Evolutionary conservation across 2,888 invertebrate species (phyloP).

Genomic region (Phaonia tiefii): DNA sequence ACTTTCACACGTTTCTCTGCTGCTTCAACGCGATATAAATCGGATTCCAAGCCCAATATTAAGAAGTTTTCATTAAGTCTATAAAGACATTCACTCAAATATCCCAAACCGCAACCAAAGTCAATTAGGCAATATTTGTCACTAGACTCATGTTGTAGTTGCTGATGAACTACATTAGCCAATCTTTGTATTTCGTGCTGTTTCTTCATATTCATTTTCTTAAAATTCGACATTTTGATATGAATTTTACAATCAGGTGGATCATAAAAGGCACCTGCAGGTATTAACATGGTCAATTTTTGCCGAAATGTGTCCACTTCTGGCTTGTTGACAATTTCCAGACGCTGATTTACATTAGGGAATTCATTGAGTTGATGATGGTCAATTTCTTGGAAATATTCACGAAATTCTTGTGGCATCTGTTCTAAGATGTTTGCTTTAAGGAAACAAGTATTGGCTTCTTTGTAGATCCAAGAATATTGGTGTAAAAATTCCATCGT

Average conservation of each 20-base stretch:
- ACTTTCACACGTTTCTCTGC: constrained; percentile 83
- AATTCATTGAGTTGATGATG: constrained; percentile 81
- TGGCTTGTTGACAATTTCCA: constrained; percentile 33
- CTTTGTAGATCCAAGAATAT: constrained; percentile 84
- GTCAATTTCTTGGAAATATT: constrained; percentile 79
- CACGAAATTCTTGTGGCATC: constrained; percentile 82
- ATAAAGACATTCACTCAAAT: constrained; percentile 86
- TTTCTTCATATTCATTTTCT: constrained; percentile 84
- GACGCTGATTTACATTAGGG: constrained; percentile 72
- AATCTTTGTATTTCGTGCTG: constrained; percentile 86
- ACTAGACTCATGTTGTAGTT: constrained; percentile 55
- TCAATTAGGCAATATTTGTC: constrained; percentile 84
- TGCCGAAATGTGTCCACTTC: constrained; percentile 70
- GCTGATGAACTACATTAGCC: constrained; percentile 80
- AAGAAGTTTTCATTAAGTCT: constrained; percentile 82
- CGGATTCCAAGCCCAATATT: constrained; percentile 87
- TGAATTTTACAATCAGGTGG: constrained; percentile 32
- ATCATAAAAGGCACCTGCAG: constrained; percentile 54
- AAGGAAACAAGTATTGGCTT: constrained; percentile 85
- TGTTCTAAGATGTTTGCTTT: constrained; percentile 82
- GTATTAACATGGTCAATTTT: constrained; percentile 70
- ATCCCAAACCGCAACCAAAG: constrained; percentile 89
- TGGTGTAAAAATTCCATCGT: constrained; percentile 83
- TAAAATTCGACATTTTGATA: constrained; percentile 60
- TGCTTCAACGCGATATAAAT: constrained; percentile 81